Base-by-base conservation (phyloP, 2,113 vertebrate genomes). In the Colaptes auratus region DNA sequence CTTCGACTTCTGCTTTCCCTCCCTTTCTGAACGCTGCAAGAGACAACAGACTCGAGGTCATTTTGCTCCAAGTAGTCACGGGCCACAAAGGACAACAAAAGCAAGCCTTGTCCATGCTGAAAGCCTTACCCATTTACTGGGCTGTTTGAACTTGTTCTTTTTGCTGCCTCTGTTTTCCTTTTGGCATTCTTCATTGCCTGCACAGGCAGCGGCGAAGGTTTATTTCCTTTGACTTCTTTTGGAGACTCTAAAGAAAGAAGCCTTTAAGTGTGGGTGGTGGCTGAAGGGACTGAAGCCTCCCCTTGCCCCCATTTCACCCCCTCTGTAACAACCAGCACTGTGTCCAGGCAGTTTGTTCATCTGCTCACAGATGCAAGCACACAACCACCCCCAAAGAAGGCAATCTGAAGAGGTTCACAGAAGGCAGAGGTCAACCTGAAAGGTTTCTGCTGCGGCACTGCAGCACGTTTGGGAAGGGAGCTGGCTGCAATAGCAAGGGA, bases 81-180 rank as follows among this genome's bases (percentile, higher is more conserved):
- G 6, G 7, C 12, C 23, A 52, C 13, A 39, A 39, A 39, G 39
- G 39, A 39, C 39, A 39, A 39, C 39, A 27, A 21, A 52, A 23
- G 25, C 0, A 8, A 30, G 10, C 25, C 30, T 10, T 7, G 6
- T 33, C 48, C 18, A 3, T 18, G 8, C 2, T 0, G 5, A 44
- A 46, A 30, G 15, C 27, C 97, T 96, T 90, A 98, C 98, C 98
- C 98, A 0, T 98, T 98, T 2, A 98, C 96, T 0, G 98, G 98
- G 58, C 98, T 98, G 15, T 95, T 97, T 0, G 96, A 96, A 87
- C 96, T 92, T 4, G 39, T 90, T 65, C 97, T 97, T 88, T 98
- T 98, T 16, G 76, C 42, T 20, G 96, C 97, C 63, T 98, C 98
- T 2, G 21, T 48, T 97, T 97, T 98, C 91, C 97, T 96, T 93